Conservation (phyloP, 1,140 invertebrate genomes). For the Zophobas morio region DNA sequence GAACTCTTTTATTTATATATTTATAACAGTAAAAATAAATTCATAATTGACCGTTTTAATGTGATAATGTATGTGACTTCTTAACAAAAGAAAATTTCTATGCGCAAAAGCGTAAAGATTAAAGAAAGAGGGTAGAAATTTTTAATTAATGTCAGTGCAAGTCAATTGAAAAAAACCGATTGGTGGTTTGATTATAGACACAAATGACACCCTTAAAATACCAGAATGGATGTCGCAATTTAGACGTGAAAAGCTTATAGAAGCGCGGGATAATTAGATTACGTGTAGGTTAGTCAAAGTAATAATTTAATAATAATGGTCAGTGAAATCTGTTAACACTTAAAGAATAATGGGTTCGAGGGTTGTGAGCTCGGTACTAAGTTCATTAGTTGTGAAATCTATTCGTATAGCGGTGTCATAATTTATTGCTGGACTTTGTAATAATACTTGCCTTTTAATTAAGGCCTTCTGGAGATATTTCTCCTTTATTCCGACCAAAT, state of each 20-base stretch:
- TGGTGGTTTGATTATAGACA: neutral
- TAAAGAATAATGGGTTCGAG: conserved; percentile 31
- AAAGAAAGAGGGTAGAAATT: conserved; percentile 9
- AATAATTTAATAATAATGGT: conserved; percentile 38
- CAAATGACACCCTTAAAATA: conserved; percentile 17
- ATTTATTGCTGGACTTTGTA: conserved; percentile 33
- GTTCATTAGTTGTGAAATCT: conserved; percentile 37
- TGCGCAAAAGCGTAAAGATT: neutral
- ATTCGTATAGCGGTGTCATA: conserved; percentile 29
- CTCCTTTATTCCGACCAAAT: conserved; percentile 12
- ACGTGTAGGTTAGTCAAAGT: conserved; percentile 33
- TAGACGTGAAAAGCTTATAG: conserved; percentile 27
- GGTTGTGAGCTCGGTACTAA: conserved; percentile 34
- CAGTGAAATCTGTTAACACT: conserved; percentile 27
- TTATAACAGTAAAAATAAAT: too few relatives aligned
- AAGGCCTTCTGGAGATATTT: conserved; percentile 14
- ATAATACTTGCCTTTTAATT: conserved; percentile 30
- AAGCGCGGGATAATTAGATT: conserved; percentile 24
- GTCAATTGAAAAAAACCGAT: conserved; percentile 11
- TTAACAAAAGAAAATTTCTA: too few relatives aligned
- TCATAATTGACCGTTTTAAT: too few relatives aligned
- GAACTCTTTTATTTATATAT: too few relatives aligned
- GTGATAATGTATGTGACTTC: too few relatives aligned
- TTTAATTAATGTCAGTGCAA: neutral
- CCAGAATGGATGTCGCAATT: conserved; percentile 10